Conservation (phyloP, 2,113 vertebrate genomes). For the Planiliza haematocheilus region DNA sequence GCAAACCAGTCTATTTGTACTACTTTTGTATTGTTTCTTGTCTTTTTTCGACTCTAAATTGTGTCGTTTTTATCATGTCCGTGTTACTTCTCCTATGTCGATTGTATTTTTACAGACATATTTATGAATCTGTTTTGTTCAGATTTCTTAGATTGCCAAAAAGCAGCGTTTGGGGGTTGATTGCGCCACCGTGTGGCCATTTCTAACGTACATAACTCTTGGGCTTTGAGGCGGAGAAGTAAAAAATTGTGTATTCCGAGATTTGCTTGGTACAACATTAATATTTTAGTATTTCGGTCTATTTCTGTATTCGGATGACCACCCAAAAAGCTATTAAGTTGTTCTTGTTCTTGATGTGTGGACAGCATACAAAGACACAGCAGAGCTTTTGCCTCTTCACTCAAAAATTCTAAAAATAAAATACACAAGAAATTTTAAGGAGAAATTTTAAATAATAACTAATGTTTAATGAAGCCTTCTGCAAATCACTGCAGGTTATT, state of each 20-base stretch:
- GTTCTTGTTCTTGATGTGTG: conserved; percentile 57
- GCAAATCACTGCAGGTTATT: background rate
- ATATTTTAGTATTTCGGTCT: conserved; percentile 63
- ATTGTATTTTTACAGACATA: background rate
- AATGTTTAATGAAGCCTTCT: conserved; percentile 5
- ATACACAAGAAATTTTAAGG: conserved; percentile 5
- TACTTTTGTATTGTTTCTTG: background rate
- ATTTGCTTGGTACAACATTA: conserved; percentile 40
- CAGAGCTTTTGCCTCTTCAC: conserved; percentile 15
- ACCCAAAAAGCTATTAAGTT: conserved; percentile 51
- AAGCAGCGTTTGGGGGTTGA: background rate
- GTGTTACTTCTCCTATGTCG: background rate
- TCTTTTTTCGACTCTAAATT: background rate
- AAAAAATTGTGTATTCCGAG: conserved; percentile 64
- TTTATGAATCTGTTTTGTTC: background rate
- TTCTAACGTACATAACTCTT: conserved; percentile 32
- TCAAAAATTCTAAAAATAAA: conserved; percentile 7
- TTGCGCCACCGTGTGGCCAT: background rate
- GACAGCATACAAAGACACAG: conserved; percentile 42
- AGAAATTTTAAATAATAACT: conserved; percentile 9
- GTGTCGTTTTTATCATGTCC: background rate
- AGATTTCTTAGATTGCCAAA: background rate
- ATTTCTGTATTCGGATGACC: conserved; percentile 58
- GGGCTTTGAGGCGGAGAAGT: conserved; percentile 50
- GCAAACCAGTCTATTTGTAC: background rate